These are phyloP conservation scores for Momotus momota DNA, from an alignment of 2,797 vertebrate species.

Conservation along the genomic window DNA sequence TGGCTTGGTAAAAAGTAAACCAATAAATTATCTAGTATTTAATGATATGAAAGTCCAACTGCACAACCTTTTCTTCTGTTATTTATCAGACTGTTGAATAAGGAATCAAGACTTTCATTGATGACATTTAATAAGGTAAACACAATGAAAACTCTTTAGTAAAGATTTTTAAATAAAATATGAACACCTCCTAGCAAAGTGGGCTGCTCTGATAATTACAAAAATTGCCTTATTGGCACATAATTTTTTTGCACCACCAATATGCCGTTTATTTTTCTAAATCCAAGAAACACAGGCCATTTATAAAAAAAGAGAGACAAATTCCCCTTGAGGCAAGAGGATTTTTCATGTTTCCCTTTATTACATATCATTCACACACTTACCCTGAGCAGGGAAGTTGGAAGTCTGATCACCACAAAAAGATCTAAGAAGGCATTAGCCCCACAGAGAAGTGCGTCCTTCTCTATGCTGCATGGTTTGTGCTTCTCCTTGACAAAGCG, in stretches of 20 bases:
- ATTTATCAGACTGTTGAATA: not conserved
- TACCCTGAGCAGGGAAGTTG: not conserved
- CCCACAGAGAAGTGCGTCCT: not conserved
- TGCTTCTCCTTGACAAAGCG: not conserved
- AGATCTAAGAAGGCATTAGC: not conserved
- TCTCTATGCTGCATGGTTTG: not conserved
- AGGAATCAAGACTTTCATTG: not conserved
- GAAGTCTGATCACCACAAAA: not conserved
- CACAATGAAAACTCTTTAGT: not conserved
- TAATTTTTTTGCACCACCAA: not conserved
- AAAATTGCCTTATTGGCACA: not conserved
- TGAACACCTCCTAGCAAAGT: not conserved
- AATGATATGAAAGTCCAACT: not conserved
- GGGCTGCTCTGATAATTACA: not conserved
- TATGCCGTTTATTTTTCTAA: not conserved
- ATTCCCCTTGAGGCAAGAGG: not conserved
- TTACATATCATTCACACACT: not conserved
- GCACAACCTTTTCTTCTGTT: not conserved
- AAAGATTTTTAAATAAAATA: conserved; percentile 29
- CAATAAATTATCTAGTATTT: not conserved
- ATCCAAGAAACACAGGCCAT: not conserved
- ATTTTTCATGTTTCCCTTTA: not conserved
- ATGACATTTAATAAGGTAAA: not conserved
- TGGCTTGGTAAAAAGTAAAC: not conserved
- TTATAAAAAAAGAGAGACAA: not conserved